phyloP scores from a whole-genome alignment of 2,888 invertebrate genomes.

The Drosophila leonis region DNA sequence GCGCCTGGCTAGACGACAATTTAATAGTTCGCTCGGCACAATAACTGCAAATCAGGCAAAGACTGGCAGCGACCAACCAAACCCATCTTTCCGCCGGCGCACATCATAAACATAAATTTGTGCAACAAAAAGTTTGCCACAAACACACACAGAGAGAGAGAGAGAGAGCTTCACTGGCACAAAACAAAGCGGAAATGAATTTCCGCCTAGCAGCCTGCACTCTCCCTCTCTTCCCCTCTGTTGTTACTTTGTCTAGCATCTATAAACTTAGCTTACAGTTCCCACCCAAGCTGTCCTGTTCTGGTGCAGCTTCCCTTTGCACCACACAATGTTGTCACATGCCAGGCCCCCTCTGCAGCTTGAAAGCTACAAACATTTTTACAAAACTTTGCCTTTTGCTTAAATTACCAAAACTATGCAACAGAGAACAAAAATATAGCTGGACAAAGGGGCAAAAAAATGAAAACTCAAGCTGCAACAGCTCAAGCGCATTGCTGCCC shows the following conservation, averaged over 20 bases:
- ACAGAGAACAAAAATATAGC: slow-evolving; percentile 22
- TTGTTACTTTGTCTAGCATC: slow-evolving; percentile 59
- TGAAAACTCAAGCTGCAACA: slow-evolving; percentile 9
- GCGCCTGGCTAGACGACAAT: slow-evolving; percentile 40
- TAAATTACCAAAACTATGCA: slow-evolving; percentile 59
- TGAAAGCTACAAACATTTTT: slow-evolving; percentile 54
- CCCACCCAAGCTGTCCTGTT: slow-evolving; percentile 57
- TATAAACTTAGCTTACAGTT: slow-evolving; percentile 70
- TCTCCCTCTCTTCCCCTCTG: neutral
- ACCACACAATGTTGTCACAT: slow-evolving; percentile 66
- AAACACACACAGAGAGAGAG: slow-evolving; percentile 23
- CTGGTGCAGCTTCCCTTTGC: slow-evolving; percentile 20
- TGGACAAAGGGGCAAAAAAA: neutral
- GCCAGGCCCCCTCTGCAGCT: slow-evolving; percentile 54
- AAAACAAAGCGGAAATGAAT: slow-evolving; percentile 76
- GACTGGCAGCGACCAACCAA: slow-evolving; percentile 56
- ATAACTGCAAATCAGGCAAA: slow-evolving; percentile 73
- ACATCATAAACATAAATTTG: slow-evolving; percentile 76
- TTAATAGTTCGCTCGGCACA: slow-evolving; percentile 59
- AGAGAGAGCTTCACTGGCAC: slow-evolving; percentile 16
- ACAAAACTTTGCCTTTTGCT: slow-evolving; percentile 60
- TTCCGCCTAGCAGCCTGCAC: slow-evolving; percentile 62
- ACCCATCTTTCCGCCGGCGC: slow-evolving; percentile 69
- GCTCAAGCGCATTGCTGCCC: slow-evolving; percentile 13
- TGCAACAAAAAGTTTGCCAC: slow-evolving; percentile 56